Evolutionary conservation across 2,888 invertebrate genomes (phyloP), one percentile per base, ranked within the genome.

Genomic region (Eucriotettix oculatus): DNA sequence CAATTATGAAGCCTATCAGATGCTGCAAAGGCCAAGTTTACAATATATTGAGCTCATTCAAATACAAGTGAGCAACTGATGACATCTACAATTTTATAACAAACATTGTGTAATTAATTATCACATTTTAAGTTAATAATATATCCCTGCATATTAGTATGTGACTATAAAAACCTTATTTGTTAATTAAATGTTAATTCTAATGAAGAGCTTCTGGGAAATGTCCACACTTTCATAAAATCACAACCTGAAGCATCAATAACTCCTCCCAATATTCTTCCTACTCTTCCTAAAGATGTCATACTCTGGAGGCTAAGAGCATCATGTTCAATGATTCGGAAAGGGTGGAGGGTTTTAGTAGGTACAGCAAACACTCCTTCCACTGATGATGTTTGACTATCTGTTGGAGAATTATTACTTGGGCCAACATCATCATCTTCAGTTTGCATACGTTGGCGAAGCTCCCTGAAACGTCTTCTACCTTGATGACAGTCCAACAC

Each of bases 241-340:
- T 29, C 29, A 17, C 56, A 41, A 62, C 62, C 60, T 56, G 60
- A 58, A 16, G 64, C 63, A 54, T 66, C 66, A 16, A 64, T 57
- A 43, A 68, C 80, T 42, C 87, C 88, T 60, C 86, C 85, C 64
- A 90, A 77, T 70, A 90, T 85, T 66, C 87, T 78, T 42, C 90
- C 90, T 64, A 90, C 85, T 67, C 91, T 78, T 40, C 91, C 91
- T 61, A 92, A 76, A 57, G 92, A 92, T 67, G 90, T 89, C 80
- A 92, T 86, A 70, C 91, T 91, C 72, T 91, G 90, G 67, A 92
- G 76, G 71, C 90, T 91, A 72, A 90, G 80, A 16, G 90, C 85
- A 73, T 92, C 92, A 68, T 89, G 89, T 67, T 93, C 90, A 68
- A 92, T 90, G 65, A 91, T 87, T 73, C 83, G 81, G 72, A 90